Evolutionary conservation across 2,888 invertebrate genomes (phyloP), one percentile per base, ranked within the genome.

Genomic region (Nomada ruficornis): DNA sequence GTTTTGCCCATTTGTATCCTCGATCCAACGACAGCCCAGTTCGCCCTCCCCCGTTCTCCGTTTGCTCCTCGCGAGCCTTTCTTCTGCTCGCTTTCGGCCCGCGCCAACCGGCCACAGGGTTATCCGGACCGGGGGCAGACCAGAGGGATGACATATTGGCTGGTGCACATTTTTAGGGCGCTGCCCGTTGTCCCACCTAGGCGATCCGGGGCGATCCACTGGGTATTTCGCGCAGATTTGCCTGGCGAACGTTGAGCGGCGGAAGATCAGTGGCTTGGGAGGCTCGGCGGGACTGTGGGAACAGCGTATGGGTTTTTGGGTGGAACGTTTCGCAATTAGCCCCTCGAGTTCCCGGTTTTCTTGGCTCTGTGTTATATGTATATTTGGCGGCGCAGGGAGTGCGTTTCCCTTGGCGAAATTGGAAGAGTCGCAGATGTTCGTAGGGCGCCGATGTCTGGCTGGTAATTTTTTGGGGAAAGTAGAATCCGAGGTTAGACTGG

Each of bases 1-100:
- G 90, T 90, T 90, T 89, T 88, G 89, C 89, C 90, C 90, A 90
- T 90, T 90, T 90, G 90, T 90, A 90, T 90, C 88, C 90, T 83
- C 89, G 89, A 85, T 88, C 89, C 86, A 83, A 83, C 89, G 88
- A 88, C 89, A 88, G 89, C 85, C 90, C 91, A 88, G 88, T 91
- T 91, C 89, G 88, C 88, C 87, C 81, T 79, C 67, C 62, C 74
- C 84, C 68, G 64, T 65, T 75, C 80, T 57, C 69, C 64, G 36
- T 63, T 59, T 50, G 52, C 76, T 78, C 72, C 77, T 47, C 65
- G 52, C 71, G 47, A 79, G 65, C 70, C 80, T 80, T 80, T 80
- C 80, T 71, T 76, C 62, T 80, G 59, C 60, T 57, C 70, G 20
- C 52, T 52, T 59, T 74, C 78, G 67, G 71, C 63, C 62, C 71